Evolutionary conservation across 2,797 vertebrate genomes (phyloP).

Genomic region (Pipistrellus nathusii): DNA sequence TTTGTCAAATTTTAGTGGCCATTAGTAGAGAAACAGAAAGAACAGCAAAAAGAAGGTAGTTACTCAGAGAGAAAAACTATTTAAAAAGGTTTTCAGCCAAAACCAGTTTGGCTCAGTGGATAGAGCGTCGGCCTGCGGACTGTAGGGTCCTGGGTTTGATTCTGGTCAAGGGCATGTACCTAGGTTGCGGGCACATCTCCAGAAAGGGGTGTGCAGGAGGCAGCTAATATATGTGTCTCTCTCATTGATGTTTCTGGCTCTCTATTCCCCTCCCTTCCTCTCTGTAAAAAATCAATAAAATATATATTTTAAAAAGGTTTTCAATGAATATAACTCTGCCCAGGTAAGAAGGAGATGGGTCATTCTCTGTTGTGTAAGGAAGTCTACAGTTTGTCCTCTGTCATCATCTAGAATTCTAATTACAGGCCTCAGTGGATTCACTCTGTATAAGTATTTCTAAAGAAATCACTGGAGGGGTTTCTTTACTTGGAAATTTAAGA

Average conservation of each 20-base stretch:
- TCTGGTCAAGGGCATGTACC: too few species aligned
- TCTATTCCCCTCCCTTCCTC: too few species aligned
- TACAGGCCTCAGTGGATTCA: not conserved
- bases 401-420: not conserved
- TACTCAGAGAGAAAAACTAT: not conserved
- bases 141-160: too few species aligned
- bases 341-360: not conserved
- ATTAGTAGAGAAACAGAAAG: slow-evolving; percentile 30
- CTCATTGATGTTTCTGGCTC: too few species aligned
- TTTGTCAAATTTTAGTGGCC: slow-evolving; percentile 67
- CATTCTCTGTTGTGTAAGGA: not conserved
- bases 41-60: slow-evolving; percentile 4
- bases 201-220: too few species aligned
- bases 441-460: not conserved
- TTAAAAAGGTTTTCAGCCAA: not conserved
- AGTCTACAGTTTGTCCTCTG: not conserved
- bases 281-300: too few species aligned
- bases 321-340: not conserved
- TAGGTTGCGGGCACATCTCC: too few species aligned
- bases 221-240: too few species aligned
- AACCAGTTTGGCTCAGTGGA: too few species aligned
- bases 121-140: too few species aligned
- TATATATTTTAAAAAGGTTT: not conserved
- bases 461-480: not conserved
- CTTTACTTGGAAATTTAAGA: slow-evolving; percentile 39